phyloP scores from a whole-genome alignment of 2,888 invertebrate genomes.

The Diabrotica balteata region DNA sequence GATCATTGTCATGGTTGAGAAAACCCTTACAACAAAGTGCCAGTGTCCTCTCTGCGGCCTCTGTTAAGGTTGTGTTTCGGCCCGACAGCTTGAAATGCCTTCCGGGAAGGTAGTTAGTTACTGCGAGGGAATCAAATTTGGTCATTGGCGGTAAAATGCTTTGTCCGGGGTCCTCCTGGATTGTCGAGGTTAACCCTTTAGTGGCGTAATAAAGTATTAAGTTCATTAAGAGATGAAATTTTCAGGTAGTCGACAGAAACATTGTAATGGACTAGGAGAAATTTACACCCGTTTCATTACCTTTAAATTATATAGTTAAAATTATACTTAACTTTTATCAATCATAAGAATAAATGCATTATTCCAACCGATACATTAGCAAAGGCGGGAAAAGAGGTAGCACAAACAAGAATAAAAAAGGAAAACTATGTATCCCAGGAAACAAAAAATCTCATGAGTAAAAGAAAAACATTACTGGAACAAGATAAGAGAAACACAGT shows the following conservation, averaged over 20 bases:
- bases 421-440: no score
- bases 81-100: slow-evolving; percentile 6
- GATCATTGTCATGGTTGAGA: slow-evolving; percentile 2
- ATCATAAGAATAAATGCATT: no score
- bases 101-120: slow-evolving; percentile 3
- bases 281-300: no score
- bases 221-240: not conserved
- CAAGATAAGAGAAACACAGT: no score
- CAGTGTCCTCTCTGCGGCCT: not conserved
- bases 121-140: slow-evolving; percentile 8
- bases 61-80: slow-evolving; percentile 4
- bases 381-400: no score
- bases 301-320: no score
- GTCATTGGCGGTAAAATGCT: slow-evolving; percentile 1
- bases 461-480: no score
- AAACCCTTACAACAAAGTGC: slow-evolving; percentile 2
- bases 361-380: no score
- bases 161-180: not conserved
- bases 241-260: no score
- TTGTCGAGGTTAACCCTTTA: not conserved
- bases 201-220: not conserved
- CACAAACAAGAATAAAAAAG: no score
- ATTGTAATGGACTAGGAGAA: not conserved
- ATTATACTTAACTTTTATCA: no score
- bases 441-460: no score